Evolutionary conservation across 2,797 vertebrate genomes (phyloP).

Genomic region (Nannoperca australis): DNA sequence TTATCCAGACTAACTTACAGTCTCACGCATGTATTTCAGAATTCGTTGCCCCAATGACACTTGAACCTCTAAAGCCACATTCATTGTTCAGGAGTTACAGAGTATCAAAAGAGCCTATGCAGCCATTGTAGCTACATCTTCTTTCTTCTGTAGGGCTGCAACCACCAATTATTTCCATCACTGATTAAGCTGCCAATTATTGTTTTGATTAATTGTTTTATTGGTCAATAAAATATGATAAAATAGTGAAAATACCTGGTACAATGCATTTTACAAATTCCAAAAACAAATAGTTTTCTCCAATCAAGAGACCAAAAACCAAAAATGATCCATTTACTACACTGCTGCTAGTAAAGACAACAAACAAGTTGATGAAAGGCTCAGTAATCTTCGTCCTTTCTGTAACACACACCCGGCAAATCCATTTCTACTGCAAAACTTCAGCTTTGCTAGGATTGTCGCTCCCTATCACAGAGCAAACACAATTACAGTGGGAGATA

Average conservation of each 20-base stretch:
- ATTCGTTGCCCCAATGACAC: conserved; percentile 3
- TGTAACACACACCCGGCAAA: conserved; percentile 5
- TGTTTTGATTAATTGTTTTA: neutral
- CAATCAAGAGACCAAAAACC: neutral
- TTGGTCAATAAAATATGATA: neutral
- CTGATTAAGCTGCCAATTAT: neutral
- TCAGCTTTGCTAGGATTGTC: neutral
- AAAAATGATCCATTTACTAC: neutral
- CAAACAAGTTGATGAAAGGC: neutral
- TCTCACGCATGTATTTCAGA: conserved; percentile 25
- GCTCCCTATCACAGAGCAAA: neutral
- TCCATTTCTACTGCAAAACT: neutral
- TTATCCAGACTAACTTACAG: conserved; percentile 23
- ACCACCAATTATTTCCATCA: neutral
- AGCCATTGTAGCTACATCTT: neutral
- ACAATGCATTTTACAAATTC: neutral
- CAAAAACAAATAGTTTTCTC: neutral
- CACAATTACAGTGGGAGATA: neutral
- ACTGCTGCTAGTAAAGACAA: neutral
- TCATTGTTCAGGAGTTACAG: conserved; percentile 16
- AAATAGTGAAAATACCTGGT: neutral
- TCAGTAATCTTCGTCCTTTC: neutral
- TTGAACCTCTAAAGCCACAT: conserved; percentile 24
- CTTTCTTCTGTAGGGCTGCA: neutral
- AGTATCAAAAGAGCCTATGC: neutral